Conservation (phyloP, 2,113 vertebrate species). For the Corapipo altera region DNA sequence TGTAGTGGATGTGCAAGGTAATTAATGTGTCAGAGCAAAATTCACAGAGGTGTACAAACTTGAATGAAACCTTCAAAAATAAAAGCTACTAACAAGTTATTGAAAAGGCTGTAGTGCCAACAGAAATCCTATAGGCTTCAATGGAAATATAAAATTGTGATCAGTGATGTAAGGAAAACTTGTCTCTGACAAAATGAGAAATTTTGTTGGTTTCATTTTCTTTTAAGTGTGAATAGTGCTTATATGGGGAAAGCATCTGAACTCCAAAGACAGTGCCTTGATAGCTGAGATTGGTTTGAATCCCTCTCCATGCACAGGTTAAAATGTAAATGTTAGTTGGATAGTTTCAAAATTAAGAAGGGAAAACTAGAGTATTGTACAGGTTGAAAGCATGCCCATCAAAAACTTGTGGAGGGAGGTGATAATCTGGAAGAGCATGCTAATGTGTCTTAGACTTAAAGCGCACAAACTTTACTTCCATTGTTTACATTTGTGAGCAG, state of each 20-base stretch:
- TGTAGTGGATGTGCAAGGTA: not conserved
- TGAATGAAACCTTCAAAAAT: not conserved
- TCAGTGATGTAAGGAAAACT: not conserved
- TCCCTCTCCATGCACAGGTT: not conserved
- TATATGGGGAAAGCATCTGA: not conserved
- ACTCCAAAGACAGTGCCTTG: rapidly evolving
- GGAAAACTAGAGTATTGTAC: not conserved
- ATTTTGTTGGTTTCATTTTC: not conserved
- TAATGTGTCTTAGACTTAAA: not conserved
- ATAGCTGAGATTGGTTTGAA: not conserved
- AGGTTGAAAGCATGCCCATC: not conserved
- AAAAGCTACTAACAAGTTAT: not conserved
- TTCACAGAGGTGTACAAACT: not conserved
- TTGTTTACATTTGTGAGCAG: not conserved
- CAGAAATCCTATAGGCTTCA: not conserved
- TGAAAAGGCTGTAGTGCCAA: not conserved
- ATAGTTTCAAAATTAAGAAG: not conserved
- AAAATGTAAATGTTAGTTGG: not conserved
- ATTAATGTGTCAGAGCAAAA: not conserved
- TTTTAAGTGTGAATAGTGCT: not conserved
- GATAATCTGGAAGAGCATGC: not conserved
- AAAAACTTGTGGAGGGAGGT: not conserved
- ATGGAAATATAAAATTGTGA: not conserved
- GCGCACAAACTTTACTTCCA: not conserved
- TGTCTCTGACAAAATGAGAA: not conserved